Percentiles rank a stretch among this genome's conserved stretches.
Conservation (phyloP, 2,113 vertebrate species). For the Lontra canadensis region DNA sequence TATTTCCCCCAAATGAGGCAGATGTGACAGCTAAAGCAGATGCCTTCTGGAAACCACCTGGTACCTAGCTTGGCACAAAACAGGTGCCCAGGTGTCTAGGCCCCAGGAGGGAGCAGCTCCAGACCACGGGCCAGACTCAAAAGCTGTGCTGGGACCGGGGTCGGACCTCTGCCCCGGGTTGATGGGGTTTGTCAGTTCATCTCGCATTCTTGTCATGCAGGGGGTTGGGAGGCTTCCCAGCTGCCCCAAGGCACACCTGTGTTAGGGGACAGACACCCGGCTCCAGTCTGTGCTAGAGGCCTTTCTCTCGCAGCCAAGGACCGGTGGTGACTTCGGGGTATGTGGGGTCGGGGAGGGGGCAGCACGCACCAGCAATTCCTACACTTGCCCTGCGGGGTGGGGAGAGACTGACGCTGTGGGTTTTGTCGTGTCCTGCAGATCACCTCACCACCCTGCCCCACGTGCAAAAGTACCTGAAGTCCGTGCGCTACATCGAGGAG, state of each 20-base stretch:
- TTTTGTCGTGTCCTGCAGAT: conserved; percentile 82
- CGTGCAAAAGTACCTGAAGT: conserved; percentile 96
- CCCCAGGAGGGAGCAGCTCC: neutral
- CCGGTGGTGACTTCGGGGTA: fast-evolving
- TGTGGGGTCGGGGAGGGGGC: neutral
- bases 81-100: neutral
- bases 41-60: neutral
- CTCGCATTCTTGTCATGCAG: neutral
- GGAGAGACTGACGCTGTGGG: neutral
- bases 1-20: neutral
- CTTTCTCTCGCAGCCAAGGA: neutral
- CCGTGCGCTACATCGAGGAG: conserved; percentile 96
- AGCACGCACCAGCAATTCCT: neutral
- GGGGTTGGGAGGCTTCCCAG: neutral
- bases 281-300: neutral
- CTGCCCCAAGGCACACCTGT: neutral
- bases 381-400: fast-evolving
- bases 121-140: neutral
- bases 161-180: neutral
- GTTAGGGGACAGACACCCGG: neutral
- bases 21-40: neutral
- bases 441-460: conserved; percentile 92
- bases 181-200: neutral
- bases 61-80: neutral
- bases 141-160: no score